phyloP scores from a whole-genome alignment of 2,113 vertebrate species.

The Dendropsophus ebraccatus region DNA sequence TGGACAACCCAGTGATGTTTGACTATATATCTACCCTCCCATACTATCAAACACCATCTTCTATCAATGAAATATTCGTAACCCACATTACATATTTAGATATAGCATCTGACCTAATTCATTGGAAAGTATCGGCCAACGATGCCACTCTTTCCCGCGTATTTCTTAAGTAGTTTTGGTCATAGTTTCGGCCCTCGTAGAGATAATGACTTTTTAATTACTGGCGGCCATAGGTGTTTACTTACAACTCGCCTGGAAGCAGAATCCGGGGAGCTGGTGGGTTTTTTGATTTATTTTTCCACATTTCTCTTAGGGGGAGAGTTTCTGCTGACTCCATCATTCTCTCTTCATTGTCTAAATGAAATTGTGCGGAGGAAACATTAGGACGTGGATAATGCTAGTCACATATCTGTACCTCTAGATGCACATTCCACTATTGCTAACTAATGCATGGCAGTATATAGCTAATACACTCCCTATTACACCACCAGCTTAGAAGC shows the following conservation, averaged over 20 bases:
- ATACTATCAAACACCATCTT: too few relatives aligned
- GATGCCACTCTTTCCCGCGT: not conserved
- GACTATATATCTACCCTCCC: too few relatives aligned
- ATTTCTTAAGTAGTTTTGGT: not conserved
- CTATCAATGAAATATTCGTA: not conserved
- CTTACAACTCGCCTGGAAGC: not conserved
- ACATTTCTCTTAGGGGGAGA: not conserved
- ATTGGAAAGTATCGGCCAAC: not conserved
- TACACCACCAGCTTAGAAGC: not conserved
- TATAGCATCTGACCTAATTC: not conserved
- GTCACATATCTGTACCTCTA: not conserved
- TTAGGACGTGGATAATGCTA: not conserved
- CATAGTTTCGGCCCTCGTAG: not conserved
- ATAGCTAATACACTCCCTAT: not conserved
- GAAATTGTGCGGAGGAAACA: not conserved
- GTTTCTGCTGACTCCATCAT: not conserved
- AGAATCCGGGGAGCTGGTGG: not conserved
- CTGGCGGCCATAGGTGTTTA: slow-evolving; percentile 2
- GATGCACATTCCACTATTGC: not conserved
- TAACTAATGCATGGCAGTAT: not conserved
- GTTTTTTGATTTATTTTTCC: not conserved
- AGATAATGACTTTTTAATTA: slow-evolving; percentile 21
- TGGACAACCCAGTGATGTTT: too few relatives aligned
- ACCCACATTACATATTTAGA: not conserved
- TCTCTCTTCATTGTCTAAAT: not conserved